Conservation (phyloP, 2,113 vertebrate species). For the Bos indicus region DNA sequence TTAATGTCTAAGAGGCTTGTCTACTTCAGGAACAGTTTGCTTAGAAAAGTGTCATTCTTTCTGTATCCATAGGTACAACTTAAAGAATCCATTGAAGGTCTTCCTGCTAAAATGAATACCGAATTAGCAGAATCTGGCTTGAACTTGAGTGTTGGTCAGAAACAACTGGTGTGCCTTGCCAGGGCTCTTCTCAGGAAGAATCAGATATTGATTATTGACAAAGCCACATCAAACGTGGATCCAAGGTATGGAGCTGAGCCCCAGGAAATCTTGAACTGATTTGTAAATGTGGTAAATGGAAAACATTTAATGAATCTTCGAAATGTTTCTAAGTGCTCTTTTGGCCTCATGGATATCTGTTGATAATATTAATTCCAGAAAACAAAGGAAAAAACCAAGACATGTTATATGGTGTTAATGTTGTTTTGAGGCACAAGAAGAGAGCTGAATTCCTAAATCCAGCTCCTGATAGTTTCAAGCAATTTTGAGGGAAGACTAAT, state of each 20-base stretch:
- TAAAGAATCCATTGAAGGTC: constrained; percentile 90
- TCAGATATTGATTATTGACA: constrained; percentile 82
- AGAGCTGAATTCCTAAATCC: neutral
- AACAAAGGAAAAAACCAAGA: neutral
- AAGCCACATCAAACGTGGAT: constrained; percentile 97
- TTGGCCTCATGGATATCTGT: neutral
- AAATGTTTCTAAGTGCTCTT: neutral
- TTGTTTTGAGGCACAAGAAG: neutral
- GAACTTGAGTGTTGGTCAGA: constrained; percentile 96
- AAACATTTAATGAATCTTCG: neutral
- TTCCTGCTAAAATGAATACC: constrained; percentile 91
- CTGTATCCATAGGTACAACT: constrained; percentile 90
- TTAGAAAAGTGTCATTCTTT: constrained; percentile 22
- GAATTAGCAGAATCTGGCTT: constrained; percentile 94
- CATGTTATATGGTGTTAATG: neutral
- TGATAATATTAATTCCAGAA: neutral
- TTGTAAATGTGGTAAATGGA: neutral
- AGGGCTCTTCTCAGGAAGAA: constrained; percentile 95
- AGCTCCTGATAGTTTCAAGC: neutral
- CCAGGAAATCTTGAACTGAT: no score
- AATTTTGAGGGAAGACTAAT: neutral
- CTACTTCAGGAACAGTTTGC: neutral
- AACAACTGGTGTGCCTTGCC: constrained; percentile 95
- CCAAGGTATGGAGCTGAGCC: constrained; percentile 79
- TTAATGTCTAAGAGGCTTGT: neutral